phyloP scores from a whole-genome alignment of 1,140 invertebrate genomes.

The Chironomus tepperi region DNA sequence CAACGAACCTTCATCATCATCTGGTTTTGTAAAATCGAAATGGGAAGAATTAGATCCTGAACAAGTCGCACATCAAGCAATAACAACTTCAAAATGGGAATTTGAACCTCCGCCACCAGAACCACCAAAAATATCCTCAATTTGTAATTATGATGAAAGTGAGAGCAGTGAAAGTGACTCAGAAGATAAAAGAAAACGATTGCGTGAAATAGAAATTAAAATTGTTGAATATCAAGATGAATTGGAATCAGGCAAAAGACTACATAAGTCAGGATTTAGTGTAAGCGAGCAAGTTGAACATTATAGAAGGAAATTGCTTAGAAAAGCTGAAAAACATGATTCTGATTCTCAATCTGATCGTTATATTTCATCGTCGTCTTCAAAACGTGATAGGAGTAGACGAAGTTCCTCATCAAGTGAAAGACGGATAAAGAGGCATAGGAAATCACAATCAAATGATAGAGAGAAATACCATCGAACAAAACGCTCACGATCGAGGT shows the following conservation, averaged over 20 bases:
- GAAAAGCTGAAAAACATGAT: constrained; percentile 44
- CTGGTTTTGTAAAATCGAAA: constrained; percentile 76
- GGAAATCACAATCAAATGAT: not conserved
- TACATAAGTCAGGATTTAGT: constrained; percentile 66
- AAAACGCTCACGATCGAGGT: not conserved
- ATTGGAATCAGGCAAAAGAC: constrained; percentile 74
- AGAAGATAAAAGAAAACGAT: constrained; percentile 70
- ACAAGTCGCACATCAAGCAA: constrained; percentile 52
- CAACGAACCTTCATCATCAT: constrained; percentile 33
- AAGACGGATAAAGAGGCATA: not conserved
- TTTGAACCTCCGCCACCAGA: constrained; percentile 32
- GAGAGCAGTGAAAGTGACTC: constrained; percentile 36
- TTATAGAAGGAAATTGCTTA: constrained; percentile 81
- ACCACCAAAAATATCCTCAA: constrained; percentile 34
- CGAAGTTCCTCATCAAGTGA: not conserved
- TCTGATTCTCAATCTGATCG: constrained; percentile 15
- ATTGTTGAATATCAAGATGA: constrained; percentile 95
- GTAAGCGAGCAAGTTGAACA: constrained; percentile 80
- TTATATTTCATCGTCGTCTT: not conserved
- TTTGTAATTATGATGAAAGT: constrained; percentile 32
- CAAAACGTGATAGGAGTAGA: not conserved
- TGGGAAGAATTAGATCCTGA: constrained; percentile 94
- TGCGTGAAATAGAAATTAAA: constrained; percentile 90
- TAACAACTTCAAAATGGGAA: constrained; percentile 86
- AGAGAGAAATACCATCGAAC: not conserved